Percentiles rank a stretch among this genome's conserved stretches.
These are phyloP conservation scores for Synanthedon tipuliformis DNA, from an alignment of 2,888 invertebrate genomes.

Conservation along the genomic window DNA sequence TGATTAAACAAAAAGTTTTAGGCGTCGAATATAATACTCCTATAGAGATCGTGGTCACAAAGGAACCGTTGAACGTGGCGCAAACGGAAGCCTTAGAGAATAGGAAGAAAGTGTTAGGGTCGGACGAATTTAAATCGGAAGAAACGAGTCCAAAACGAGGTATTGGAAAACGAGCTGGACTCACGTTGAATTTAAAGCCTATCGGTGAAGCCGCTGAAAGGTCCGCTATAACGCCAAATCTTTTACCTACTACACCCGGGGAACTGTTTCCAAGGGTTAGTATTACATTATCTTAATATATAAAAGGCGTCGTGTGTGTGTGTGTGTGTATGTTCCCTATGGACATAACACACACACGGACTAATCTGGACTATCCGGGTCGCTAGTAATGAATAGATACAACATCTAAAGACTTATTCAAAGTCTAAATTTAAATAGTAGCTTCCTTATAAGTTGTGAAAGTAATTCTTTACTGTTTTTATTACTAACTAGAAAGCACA, in stretches of 20 bases:
- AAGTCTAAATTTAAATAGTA: too few species aligned
- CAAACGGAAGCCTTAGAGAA: slow-evolving; percentile 51
- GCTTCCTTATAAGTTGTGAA: too few species aligned
- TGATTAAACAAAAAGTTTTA: slow-evolving; percentile 72
- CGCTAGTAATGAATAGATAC: too few species aligned
- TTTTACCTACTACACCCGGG: slow-evolving; percentile 46
- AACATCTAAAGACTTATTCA: too few species aligned
- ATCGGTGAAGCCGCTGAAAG: slow-evolving; percentile 25
- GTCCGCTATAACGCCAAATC: slow-evolving; percentile 27
- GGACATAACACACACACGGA: too few species aligned
- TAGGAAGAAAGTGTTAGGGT: slow-evolving; percentile 29
- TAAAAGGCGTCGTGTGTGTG: too few species aligned
- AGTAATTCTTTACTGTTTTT: too few species aligned
- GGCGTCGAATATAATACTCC: slow-evolving; percentile 71
- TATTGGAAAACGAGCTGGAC: slow-evolving; percentile 28
- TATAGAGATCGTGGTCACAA: slow-evolving; percentile 16
- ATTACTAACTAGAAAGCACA: too few species aligned
- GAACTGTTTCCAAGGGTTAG: slow-evolving; percentile 52
- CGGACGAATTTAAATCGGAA: slow-evolving; percentile 23
- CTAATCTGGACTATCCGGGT: too few species aligned
- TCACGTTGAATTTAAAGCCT: slow-evolving; percentile 55
- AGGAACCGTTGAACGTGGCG: slow-evolving; percentile 40
- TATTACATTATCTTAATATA: not conserved
- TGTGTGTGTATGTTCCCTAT: too few species aligned
- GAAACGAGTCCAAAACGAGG: slow-evolving; percentile 18